Evolutionary conservation across 2,888 invertebrate genomes (phyloP).

Genomic region (Hyposoter dolosus): DNA sequence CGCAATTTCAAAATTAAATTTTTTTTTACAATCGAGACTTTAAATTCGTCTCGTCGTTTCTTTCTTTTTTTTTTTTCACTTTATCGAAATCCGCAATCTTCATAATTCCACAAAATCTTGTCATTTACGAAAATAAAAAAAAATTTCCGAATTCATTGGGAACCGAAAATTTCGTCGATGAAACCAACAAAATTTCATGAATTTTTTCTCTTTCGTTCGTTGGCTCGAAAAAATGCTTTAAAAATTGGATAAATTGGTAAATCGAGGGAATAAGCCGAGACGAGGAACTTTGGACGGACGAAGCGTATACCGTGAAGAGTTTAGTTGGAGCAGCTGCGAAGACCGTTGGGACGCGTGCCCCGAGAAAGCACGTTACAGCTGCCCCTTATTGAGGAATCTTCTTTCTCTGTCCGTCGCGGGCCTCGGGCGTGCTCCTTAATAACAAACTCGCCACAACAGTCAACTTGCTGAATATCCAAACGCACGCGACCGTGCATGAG

Average conservation of each 20-base stretch:
- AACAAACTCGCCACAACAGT: conserved; percentile 12
- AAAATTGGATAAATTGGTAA: too few relatives aligned
- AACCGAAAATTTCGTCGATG: too few relatives aligned
- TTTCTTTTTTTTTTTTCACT: neutral
- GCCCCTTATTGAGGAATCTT: conserved; percentile 55
- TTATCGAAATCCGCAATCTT: too few relatives aligned
- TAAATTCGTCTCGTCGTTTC: neutral
- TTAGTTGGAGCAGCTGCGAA: conserved; percentile 81
- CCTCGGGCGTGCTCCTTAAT: neutral
- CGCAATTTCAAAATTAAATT: neutral
- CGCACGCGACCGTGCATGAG: conserved; percentile 12
- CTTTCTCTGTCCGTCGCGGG: conserved; percentile 18
- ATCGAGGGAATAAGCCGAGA: neutral
- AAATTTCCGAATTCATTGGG: too few relatives aligned
- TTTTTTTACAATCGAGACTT: neutral
- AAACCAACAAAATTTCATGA: too few relatives aligned
- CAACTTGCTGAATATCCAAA: neutral
- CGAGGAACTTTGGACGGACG: conserved; percentile 61
- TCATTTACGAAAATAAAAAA: too few relatives aligned
- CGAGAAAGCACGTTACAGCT: conserved; percentile 74
- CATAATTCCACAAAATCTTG: too few relatives aligned
- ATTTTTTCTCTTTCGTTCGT: too few relatives aligned
- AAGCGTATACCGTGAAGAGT: conserved; percentile 42
- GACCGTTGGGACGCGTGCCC: conserved; percentile 84
- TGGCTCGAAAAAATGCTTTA: too few relatives aligned